Base-by-base conservation (phyloP, 2,888 invertebrate genomes). In the Hedya salicella region DNA sequence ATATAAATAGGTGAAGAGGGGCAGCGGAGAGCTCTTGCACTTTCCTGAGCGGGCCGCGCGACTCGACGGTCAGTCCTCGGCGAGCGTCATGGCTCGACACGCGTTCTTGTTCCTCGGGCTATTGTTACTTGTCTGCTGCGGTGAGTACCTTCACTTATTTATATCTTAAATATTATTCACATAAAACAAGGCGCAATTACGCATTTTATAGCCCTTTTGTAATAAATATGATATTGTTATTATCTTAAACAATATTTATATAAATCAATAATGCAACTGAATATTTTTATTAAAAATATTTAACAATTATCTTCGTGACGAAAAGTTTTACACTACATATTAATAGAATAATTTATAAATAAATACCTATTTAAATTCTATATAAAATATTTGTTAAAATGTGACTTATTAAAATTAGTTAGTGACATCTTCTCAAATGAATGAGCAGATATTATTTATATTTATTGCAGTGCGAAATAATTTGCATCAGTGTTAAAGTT, bases 1-100 rank as follows among this genome's bases (percentile, higher is more conserved):
- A 91, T 91, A 92, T 92, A 92, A 91, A 89, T 89, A 89, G 88
- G 84, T 87, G 88, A 91, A 91, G 92, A 91, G 92, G 92, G 92
- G 92, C 90, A 83, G 77, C 80, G 82, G 82, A 85, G 79, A 89
- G 86, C 86, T 90, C 89, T 88, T 90, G 91, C 90, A 91, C 89
- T 91, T 91, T 91, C 88, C 85, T 86, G 85, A 68, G 62, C 69
- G 81, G 81, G 82, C 85, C 80, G 86, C 83, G 82, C 87, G 83
- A 81, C 82, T 82, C 82, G 82, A 71, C 76, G 81, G 80, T 86
- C 91, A 91, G 91, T 90, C 85, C 82, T 82, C 82, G 82, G 85
- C 90, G 91, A 91, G 91, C 91, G 86, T 81, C 87, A 93, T 93
- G 93, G 91, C 93, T 89, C 92, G 93, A 88, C 87, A 85, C 88